phyloP scores from a whole-genome alignment of 2,888 invertebrate species.

The Conus canariensis region DNA sequence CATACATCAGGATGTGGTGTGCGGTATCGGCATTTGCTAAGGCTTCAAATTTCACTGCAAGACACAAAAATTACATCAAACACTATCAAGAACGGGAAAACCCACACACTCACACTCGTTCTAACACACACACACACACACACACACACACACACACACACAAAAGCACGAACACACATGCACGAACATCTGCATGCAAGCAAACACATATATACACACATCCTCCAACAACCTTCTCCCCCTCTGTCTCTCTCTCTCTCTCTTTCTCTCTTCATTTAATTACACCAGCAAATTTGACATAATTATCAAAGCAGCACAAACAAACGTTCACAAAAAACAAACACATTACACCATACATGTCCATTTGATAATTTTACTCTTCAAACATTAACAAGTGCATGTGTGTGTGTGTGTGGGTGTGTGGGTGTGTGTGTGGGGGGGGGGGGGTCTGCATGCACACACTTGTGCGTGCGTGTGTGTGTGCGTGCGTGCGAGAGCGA shows the following conservation, averaged over 20 bases:
- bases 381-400: too few relatives aligned
- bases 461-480: too few relatives aligned
- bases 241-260: neutral
- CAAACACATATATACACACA: neutral
- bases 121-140: neutral
- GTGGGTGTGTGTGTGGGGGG: too few relatives aligned
- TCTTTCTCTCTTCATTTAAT: neutral
- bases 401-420: too few relatives aligned
- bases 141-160: neutral
- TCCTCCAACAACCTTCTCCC: neutral
- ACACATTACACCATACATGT: neutral
- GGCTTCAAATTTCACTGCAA: constrained; percentile 86
- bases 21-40: constrained; percentile 80
- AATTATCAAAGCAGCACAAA: too few relatives aligned
- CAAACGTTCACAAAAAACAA: neutral
- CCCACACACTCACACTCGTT: neutral
- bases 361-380: too few relatives aligned
- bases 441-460: too few relatives aligned
- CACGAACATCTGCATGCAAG: neutral
- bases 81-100: neutral
- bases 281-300: too few relatives aligned
- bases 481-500: too few relatives aligned
- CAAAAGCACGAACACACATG: neutral
- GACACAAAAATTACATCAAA: neutral
- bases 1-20: constrained; percentile 82